phyloP scores from a whole-genome alignment of 1,140 invertebrate species.

The Oreohelix idahoensis region DNA sequence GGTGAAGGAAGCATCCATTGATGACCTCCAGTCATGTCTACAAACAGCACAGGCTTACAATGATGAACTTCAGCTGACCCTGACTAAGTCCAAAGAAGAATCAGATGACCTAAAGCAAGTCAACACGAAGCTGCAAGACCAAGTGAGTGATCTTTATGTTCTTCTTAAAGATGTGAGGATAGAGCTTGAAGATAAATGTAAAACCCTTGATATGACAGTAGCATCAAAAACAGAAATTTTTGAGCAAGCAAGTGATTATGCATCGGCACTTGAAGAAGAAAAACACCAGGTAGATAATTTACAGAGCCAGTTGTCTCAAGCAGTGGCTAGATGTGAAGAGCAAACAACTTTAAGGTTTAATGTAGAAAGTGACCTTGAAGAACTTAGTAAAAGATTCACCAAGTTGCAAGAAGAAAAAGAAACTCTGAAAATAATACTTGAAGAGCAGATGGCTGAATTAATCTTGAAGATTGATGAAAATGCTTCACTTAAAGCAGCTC shows the following conservation, averaged over 20 bases:
- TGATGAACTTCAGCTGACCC: not conserved
- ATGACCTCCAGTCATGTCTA: not conserved
- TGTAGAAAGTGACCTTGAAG: not conserved
- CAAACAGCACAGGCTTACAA: not conserved
- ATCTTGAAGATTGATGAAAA: not conserved
- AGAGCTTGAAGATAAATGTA: constrained; percentile 7
- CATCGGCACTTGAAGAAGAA: not conserved
- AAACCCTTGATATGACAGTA: not conserved
- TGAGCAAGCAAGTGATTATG: not conserved
- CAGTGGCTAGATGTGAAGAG: not conserved
- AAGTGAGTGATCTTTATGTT: constrained; percentile 1
- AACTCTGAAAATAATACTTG: not conserved
- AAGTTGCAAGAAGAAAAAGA: constrained; percentile 18
- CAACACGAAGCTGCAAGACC: constrained; percentile 5
- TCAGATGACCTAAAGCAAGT: constrained; percentile 22
- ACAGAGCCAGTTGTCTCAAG: not conserved
- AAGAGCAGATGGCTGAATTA: not conserved
- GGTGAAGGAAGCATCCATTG: not conserved
- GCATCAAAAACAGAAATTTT: not conserved
- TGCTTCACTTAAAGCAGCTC: not conserved
- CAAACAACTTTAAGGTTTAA: not conserved
- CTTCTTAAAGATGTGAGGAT: constrained; percentile 8
- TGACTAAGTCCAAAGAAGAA: constrained; percentile 20
- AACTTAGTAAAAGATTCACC: too few species aligned
- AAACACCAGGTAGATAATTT: not conserved